Conservation (phyloP, 2,888 invertebrate species). For the Pollenia angustigena region DNA sequence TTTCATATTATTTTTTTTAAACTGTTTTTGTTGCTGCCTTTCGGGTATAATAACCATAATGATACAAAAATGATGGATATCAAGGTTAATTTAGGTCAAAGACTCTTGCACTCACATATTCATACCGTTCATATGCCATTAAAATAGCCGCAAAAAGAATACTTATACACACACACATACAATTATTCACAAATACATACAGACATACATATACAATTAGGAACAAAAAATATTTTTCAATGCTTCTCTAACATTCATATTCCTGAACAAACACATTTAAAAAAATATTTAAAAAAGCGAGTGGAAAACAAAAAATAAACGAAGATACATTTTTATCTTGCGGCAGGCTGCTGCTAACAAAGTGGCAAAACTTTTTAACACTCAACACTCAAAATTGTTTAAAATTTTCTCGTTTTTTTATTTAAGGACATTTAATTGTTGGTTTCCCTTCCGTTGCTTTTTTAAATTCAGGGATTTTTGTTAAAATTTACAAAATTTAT, state of each 20-base stretch:
- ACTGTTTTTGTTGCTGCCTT: slow-evolving; percentile 53
- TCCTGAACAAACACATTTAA: slow-evolving; percentile 18
- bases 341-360: background rate
- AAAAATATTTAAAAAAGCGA: background rate
- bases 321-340: background rate
- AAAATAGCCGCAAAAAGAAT: background rate
- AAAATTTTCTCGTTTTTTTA: background rate
- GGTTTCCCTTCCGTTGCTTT: background rate
- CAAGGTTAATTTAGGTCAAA: slow-evolving; percentile 76
- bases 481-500: background rate
- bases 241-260: slow-evolving; percentile 11
- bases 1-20: background rate
- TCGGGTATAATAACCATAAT: slow-evolving; percentile 74
- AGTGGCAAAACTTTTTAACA: background rate
- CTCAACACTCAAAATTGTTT: background rate
- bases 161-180: background rate
- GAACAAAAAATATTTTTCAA: slow-evolving; percentile 7
- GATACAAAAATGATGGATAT: slow-evolving; percentile 71
- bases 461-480: background rate
- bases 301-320: background rate
- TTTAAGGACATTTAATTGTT: background rate
- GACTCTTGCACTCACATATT: slow-evolving; percentile 29
- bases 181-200: background rate
- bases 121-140: background rate
- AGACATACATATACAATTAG: background rate